These are phyloP conservation scores for Psephotus haematonotus DNA, from an alignment of 2,113 vertebrate species.

Conservation along the genomic window DNA sequence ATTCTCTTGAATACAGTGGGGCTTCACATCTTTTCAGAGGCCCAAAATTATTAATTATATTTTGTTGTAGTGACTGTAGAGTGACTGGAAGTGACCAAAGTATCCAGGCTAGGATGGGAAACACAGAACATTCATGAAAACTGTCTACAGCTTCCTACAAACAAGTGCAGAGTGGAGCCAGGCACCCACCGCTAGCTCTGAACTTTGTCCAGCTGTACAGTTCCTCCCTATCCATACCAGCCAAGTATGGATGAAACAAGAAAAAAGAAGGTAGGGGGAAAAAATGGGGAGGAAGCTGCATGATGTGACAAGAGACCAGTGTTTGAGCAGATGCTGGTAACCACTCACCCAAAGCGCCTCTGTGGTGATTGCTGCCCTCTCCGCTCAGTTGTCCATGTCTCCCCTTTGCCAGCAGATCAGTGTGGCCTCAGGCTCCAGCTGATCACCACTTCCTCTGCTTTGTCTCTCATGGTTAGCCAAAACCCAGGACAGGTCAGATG, in stretches of 20 bases:
- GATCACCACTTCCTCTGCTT: background rate
- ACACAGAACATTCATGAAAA: background rate
- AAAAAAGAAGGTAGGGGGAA: background rate
- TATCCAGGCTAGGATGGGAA: background rate
- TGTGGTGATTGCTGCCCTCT: background rate
- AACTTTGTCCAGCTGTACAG: background rate
- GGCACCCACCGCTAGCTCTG: background rate
- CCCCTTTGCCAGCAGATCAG: background rate
- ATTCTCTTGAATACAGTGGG: background rate
- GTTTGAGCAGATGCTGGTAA: background rate
- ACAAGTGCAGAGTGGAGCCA: background rate
- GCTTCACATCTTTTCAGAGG: background rate
- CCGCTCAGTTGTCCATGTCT: background rate
- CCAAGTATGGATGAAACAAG: background rate
- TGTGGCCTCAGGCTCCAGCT: background rate
- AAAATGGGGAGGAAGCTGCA: background rate
- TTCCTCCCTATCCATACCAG: background rate
- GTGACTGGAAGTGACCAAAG: background rate
- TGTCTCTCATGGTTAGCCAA: background rate
- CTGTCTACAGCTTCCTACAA: background rate
- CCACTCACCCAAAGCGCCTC: accelerated
- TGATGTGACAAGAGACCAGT: background rate
- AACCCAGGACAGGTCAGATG: background rate
- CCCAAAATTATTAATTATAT: background rate
- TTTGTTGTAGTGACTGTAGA: background rate